Conservation (phyloP, 35 echinoderm and acorn worm genomes). For the Lytechinus variegatus region DNA sequence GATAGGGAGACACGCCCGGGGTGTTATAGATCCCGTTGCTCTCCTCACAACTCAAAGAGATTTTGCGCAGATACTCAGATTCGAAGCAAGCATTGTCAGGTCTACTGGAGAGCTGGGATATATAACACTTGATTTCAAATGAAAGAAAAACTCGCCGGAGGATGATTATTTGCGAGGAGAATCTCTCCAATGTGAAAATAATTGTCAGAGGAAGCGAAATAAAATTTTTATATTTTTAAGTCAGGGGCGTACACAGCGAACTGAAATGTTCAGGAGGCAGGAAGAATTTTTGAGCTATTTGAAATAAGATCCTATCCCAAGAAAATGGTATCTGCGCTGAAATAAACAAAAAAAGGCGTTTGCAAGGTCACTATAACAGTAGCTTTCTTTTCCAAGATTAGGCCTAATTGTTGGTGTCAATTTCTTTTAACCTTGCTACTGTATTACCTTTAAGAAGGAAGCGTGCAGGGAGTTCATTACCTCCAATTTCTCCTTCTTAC, state of each 20-base stretch:
- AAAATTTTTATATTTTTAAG: not conserved
- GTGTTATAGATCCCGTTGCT: not conserved
- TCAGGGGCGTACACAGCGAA: not conserved
- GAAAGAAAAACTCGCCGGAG: not conserved
- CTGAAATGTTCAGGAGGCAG: not conserved
- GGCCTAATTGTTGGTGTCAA: not conserved
- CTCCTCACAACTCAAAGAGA: no score
- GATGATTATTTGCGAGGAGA: not conserved
- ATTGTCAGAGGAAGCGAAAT: not conserved
- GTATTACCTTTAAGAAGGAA: not conserved
- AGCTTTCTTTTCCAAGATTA: no score
- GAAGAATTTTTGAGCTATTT: no score
- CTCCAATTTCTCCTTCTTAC: not conserved
- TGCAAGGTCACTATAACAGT: not conserved
- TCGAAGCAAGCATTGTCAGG: not conserved
- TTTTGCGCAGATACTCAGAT: not conserved
- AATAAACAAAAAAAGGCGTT: no score
- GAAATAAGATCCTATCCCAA: no score
- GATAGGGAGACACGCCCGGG: not conserved
- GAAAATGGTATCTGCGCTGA: no score
- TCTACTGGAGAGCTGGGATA: not conserved
- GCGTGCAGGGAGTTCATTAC: constrained; percentile 1
- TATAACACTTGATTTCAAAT: not conserved
- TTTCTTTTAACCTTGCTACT: not conserved
- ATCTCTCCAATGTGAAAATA: not conserved